Evolutionary conservation across 2,797 vertebrate species (phyloP).

Genomic region (Takifugu ocellatus): DNA sequence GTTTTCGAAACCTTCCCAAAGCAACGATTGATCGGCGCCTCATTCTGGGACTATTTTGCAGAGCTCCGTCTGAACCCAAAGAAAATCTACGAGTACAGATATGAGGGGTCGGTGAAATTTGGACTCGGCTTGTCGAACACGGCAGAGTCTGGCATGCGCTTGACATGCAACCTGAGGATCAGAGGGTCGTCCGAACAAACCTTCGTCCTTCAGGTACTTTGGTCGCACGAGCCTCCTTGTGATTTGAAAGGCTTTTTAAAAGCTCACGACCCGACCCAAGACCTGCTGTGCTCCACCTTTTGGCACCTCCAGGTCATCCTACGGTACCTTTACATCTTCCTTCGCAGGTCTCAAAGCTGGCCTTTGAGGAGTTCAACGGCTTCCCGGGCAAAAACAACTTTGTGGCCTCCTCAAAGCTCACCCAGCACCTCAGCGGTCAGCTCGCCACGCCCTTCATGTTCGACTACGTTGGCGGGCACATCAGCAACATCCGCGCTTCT

Average conservation of each 20-base stretch:
- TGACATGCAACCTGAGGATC: slow-evolving; percentile 78
- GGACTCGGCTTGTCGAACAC: slow-evolving; percentile 72
- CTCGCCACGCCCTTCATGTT: slow-evolving; percentile 82
- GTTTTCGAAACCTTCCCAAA: neutral
- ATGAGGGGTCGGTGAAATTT: slow-evolving; percentile 69
- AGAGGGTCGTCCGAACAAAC: slow-evolving; percentile 64
- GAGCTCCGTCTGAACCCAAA: slow-evolving; percentile 64
- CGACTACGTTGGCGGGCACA: slow-evolving; percentile 73
- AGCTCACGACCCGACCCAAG: too few relatives aligned
- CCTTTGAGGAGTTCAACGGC: slow-evolving; percentile 78
- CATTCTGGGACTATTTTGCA: slow-evolving; percentile 38
- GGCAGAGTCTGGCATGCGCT: slow-evolving; percentile 73
- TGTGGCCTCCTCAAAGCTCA: slow-evolving; percentile 63
- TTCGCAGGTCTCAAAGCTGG: slow-evolving; percentile 72
- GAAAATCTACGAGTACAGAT: slow-evolving; percentile 77
- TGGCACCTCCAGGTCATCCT: too few relatives aligned
- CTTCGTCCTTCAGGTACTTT: slow-evolving; percentile 76
- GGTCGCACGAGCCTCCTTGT: too few relatives aligned
- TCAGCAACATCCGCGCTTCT: slow-evolving; percentile 72
- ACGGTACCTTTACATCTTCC: neutral
- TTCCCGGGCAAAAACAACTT: slow-evolving; percentile 66
- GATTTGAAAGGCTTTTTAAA: too few relatives aligned
- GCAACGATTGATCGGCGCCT: neutral
- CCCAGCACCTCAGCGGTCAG: slow-evolving; percentile 66
- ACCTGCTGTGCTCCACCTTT: too few relatives aligned